These are phyloP conservation scores for Ecliptopera silaceata DNA, from an alignment of 2,888 invertebrate species.

Conservation along the genomic window DNA sequence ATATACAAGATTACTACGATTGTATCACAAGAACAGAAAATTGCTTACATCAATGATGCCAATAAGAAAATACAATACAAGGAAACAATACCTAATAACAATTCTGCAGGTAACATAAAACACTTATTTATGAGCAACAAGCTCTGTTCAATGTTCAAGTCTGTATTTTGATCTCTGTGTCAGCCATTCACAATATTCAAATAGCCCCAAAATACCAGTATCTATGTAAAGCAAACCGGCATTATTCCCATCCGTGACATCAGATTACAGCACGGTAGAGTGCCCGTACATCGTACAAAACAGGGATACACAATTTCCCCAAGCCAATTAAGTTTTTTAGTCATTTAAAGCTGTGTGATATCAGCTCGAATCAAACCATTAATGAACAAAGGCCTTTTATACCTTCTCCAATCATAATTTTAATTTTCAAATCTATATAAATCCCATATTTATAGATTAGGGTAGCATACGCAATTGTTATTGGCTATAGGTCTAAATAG, in stretches of 20 bases:
- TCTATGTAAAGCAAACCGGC: constrained; percentile 16
- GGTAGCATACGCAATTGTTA: too few relatives aligned
- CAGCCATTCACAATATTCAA: constrained; percentile 12
- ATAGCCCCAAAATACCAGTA: constrained; percentile 25
- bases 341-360: not conserved
- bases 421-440: too few relatives aligned
- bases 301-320: not conserved
- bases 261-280: constrained; percentile 36
- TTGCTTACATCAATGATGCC: not conserved
- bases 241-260: constrained; percentile 47
- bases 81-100: not conserved
- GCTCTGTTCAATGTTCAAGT: not conserved
- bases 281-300: not conserved
- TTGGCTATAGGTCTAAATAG: not conserved
- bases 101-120: not conserved
- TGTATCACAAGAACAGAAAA: too few relatives aligned
- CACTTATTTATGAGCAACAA: not conserved
- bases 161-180: not conserved
- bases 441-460: too few relatives aligned
- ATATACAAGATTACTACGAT: too few relatives aligned
- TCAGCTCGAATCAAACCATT: not conserved
- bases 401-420: not conserved
- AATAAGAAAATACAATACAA: not conserved
- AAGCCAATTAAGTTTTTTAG: not conserved
- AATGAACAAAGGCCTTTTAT: not conserved